Evolutionary conservation across 1,140 invertebrate species (phyloP).

Genomic region (Cecropterus lyciades): DNA sequence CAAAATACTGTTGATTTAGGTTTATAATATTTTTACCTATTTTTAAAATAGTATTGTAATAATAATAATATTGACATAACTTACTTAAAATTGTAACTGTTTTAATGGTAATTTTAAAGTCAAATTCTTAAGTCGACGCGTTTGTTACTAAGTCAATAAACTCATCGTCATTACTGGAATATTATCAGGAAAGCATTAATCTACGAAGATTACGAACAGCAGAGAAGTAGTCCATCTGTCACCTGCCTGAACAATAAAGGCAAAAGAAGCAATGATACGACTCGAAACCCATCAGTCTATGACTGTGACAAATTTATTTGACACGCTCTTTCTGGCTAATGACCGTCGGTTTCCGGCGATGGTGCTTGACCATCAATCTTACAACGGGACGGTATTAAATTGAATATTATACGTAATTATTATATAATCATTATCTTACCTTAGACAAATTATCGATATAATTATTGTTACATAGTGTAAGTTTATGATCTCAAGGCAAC

Average conservation of each 20-base stretch:
- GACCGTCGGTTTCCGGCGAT: conserved; percentile 47
- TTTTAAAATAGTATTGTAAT: no score
- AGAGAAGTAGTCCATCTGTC: not conserved
- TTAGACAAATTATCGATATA: not conserved
- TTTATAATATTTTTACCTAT: no score
- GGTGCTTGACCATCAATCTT: conserved; percentile 42
- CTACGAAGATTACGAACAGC: not conserved
- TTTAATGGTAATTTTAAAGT: no score
- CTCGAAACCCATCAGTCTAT: conserved; percentile 40
- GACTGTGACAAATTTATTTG: conserved; percentile 56
- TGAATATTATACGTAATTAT: conserved; percentile 19
- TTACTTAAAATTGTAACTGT: no score
- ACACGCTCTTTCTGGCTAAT: conserved; percentile 47
- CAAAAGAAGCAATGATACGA: conserved; percentile 6
- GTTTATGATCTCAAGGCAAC: not conserved
- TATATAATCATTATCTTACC: not conserved
- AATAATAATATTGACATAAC: no score
- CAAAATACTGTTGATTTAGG: no score
- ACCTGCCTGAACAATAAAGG: conserved; percentile 3
- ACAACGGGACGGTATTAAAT: conserved; percentile 18
- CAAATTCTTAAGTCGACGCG: no score
- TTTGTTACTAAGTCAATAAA: no score
- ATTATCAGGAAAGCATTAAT: no score
- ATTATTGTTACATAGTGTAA: not conserved
- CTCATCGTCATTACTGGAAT: no score